Base-by-base conservation (phyloP, 64 coral and sea anemone genomes). In the Platygyra sinensis region DNA sequence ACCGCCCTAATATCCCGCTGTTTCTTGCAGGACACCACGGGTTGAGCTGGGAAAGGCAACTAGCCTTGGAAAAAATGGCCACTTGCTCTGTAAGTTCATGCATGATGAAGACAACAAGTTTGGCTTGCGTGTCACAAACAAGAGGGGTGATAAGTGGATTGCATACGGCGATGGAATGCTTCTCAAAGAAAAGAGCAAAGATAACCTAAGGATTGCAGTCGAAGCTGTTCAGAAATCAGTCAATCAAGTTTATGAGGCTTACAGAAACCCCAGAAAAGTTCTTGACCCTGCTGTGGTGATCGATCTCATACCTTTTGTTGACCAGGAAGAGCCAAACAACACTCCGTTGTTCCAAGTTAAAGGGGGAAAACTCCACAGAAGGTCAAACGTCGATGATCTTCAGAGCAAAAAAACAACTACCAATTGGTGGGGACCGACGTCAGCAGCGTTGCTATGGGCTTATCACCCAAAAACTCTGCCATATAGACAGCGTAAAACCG, bases 311-410 rank as follows among this genome's bases (percentile, higher is more conserved):
- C 67, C 67, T 18, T 18, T 20, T 71, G 67, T 71, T 71, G 67
- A 71, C n/a, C 12, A 71, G 67, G 67, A 71, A 71, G 67, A 71
- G 67, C 67, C 67, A 71, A 71, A 71, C 67, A 71, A 71, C 67
- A 18, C 67, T 71, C 67, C 67, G 4, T 71, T 71, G 67, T 36
- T 36, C 33, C 33, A 36, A 36, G 33, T 36, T 36, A 36, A 36
- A 36, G 33, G 33, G 33, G 33, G 67, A 14, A 71, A 71, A 71
- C 67, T 71, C 13, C 67, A 71, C 67, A 71, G 67, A 20, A 71
- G 67, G 67, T 71, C 67, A 71, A 24, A 71, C 67, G 3, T 71
- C 67, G 9, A 71, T 71, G 22, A 71, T 71, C 67, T 71, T 71
- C 67, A 71, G 67, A 20, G 19, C 67, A 71, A 71, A 71, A 71